A percentile compares a stretch with the other conserved stretches of the same genome.
Evolutionary conservation across 2,888 invertebrate genomes (phyloP).

Genomic region (Dasysyrphus tricinctus): DNA sequence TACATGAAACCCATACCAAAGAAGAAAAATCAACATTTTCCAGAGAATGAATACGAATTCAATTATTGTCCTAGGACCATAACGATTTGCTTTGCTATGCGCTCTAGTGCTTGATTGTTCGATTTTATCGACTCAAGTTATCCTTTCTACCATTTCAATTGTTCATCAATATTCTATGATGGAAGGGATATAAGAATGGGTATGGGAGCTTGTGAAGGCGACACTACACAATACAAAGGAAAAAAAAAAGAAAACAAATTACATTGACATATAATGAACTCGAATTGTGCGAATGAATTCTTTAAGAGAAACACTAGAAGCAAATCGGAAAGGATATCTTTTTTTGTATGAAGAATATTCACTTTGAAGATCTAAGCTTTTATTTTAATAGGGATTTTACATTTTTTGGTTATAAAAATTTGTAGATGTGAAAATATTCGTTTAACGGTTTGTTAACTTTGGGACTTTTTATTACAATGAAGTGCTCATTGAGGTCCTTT

Average conservation of each 20-base stretch:
- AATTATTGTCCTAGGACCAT: slow-evolving; percentile 62
- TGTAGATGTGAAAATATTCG: neutral
- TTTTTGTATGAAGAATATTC: neutral
- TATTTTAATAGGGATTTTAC: neutral
- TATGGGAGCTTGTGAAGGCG: neutral
- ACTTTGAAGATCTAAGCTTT: neutral
- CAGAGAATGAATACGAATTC: slow-evolving; percentile 64
- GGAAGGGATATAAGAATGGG: neutral
- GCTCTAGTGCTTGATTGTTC: slow-evolving; percentile 22
- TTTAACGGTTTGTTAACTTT: slow-evolving; percentile 2
- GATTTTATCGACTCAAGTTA: slow-evolving; percentile 46
- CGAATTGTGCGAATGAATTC: slow-evolving; percentile 49
- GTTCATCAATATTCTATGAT: slow-evolving; percentile 35
- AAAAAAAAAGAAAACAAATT: slow-evolving; percentile 7
- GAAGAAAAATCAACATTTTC: slow-evolving; percentile 56
- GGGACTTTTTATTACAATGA: neutral
- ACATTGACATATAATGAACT: slow-evolving; percentile 58
- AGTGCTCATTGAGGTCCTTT: too few species aligned
- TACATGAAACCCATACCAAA: neutral
- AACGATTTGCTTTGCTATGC: slow-evolving; percentile 51
- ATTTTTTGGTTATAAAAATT: neutral
- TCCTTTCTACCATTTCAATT: slow-evolving; percentile 42
- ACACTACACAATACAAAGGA: neutral
- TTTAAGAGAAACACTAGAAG: neutral
- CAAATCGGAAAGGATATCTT: neutral